phyloP scores from a whole-genome alignment of 2,888 invertebrate genomes.

The Tetranychus truncatus region DNA sequence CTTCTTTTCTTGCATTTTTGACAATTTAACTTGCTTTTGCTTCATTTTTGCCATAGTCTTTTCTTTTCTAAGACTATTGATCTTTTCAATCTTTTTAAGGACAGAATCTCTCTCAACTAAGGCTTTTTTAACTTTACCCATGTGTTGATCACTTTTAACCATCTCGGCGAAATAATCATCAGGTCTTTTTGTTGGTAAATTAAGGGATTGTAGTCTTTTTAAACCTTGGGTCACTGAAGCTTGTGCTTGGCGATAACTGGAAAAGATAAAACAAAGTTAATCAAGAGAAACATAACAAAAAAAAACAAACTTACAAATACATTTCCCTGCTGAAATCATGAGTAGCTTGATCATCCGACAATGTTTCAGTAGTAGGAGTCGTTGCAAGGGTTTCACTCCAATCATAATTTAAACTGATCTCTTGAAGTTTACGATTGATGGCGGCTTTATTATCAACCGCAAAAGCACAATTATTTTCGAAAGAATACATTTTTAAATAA shows the following conservation, averaged over 20 bases:
- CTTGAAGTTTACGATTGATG: slow-evolving; percentile 49
- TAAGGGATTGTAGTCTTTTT: slow-evolving; percentile 51
- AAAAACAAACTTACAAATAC: slow-evolving; percentile 38
- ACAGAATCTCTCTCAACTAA: slow-evolving; percentile 63
- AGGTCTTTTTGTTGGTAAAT: slow-evolving; percentile 58
- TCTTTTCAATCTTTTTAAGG: slow-evolving; percentile 70
- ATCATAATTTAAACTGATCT: slow-evolving; percentile 50
- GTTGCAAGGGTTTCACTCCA: slow-evolving; percentile 73
- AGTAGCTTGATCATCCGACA: slow-evolving; percentile 28
- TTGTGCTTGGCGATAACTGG: slow-evolving; percentile 40
- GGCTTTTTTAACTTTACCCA: slow-evolving; percentile 72
- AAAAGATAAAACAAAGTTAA: slow-evolving; percentile 10
- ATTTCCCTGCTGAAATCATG: slow-evolving; percentile 82
- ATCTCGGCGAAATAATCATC: slow-evolving; percentile 97
- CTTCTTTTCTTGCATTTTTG: slow-evolving; percentile 72
- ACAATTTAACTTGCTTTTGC: slow-evolving; percentile 72
- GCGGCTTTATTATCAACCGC: slow-evolving; percentile 35
- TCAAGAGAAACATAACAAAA: neutral
- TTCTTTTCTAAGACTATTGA: slow-evolving; percentile 67
- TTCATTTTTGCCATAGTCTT: slow-evolving; percentile 81
- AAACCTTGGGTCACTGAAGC: slow-evolving; percentile 67
- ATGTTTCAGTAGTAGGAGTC: slow-evolving; percentile 34
- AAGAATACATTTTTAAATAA: too few relatives aligned
- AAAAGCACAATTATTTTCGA: too few relatives aligned
- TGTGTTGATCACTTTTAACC: slow-evolving; percentile 90